A percentile compares a stretch with the other conserved stretches of the same genome.
phyloP scores from a whole-genome alignment of 2,797 vertebrate genomes.

The Poecilia wingei region DNA sequence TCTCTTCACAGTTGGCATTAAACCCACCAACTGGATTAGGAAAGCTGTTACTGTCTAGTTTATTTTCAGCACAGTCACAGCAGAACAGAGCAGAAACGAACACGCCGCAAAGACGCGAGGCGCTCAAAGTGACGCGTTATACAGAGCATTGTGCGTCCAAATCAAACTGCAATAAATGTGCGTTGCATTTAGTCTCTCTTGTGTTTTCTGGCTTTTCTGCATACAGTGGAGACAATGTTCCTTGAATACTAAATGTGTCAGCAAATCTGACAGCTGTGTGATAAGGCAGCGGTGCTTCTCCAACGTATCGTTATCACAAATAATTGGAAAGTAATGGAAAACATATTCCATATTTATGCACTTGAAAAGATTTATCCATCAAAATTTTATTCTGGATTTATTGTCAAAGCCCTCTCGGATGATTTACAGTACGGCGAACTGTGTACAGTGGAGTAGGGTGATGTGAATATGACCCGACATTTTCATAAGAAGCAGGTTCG shows the following conservation, averaged over 20 bases:
- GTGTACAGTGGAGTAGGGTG: not conserved
- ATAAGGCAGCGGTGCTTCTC: constrained; percentile 17
- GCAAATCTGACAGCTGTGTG: constrained; percentile 24
- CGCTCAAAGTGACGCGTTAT: not conserved
- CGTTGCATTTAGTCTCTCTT: not conserved
- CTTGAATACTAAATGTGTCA: constrained; percentile 16
- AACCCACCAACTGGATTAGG: constrained; percentile 48
- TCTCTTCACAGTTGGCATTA: constrained; percentile 38
- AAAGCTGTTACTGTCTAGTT: constrained; percentile 20
- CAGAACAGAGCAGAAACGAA: constrained; percentile 9
- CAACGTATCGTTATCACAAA: not conserved
- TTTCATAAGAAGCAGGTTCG: not conserved
- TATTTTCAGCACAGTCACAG: constrained; percentile 39
- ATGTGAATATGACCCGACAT: not conserved
- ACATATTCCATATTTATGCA: too few relatives aligned
- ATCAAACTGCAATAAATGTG: not conserved
- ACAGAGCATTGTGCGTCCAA: not conserved
- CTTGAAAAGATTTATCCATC: not conserved
- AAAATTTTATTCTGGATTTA: not conserved
- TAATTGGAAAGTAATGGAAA: not conserved
- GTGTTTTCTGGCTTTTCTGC: constrained; percentile 7
- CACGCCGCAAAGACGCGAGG: not conserved
- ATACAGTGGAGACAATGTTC: not conserved
- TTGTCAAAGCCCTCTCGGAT: not conserved
- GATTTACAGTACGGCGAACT: not conserved